A percentile compares a stretch with the other conserved stretches of the same genome.
Conservation (phyloP, 2,797 vertebrate genomes). For the Myiotriccus ornatus region DNA sequence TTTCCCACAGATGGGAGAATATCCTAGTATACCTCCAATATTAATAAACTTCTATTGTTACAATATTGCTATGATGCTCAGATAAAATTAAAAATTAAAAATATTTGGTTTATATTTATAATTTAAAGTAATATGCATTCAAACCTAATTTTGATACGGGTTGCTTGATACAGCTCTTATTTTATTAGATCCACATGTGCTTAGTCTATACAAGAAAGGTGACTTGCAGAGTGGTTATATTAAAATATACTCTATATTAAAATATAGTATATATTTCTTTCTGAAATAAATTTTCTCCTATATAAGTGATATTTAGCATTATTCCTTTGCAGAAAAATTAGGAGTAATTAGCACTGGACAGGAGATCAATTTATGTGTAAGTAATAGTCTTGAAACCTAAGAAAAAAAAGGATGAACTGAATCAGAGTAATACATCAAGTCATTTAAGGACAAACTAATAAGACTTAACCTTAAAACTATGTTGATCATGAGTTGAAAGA, state of each 20-base stretch:
- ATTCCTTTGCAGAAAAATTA: neutral
- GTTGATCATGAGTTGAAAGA: neutral
- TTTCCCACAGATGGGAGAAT: neutral
- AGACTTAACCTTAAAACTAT: neutral
- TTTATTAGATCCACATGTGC: neutral
- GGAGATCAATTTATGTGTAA: neutral
- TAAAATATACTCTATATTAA: neutral
- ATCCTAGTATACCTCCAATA: neutral
- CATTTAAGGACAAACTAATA: neutral
- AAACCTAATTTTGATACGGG: neutral
- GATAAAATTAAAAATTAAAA: neutral
- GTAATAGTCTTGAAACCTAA: neutral
- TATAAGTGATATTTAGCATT: neutral
- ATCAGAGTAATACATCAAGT: neutral
- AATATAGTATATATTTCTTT: neutral
- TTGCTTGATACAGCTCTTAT: neutral
- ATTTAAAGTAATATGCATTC: neutral
- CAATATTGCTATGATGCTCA: neutral
- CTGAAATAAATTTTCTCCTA: neutral
- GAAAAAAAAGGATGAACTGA: neutral
- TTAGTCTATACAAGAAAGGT: neutral
- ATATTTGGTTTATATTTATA: rapidly evolving
- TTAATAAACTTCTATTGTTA: neutral
- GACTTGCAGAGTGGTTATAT: neutral
- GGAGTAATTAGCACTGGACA: neutral